Percentiles rank a stretch among this genome's conserved stretches.
Conservation (phyloP, 1,140 invertebrate species). For the Acyrthosiphon pisum region DNA sequence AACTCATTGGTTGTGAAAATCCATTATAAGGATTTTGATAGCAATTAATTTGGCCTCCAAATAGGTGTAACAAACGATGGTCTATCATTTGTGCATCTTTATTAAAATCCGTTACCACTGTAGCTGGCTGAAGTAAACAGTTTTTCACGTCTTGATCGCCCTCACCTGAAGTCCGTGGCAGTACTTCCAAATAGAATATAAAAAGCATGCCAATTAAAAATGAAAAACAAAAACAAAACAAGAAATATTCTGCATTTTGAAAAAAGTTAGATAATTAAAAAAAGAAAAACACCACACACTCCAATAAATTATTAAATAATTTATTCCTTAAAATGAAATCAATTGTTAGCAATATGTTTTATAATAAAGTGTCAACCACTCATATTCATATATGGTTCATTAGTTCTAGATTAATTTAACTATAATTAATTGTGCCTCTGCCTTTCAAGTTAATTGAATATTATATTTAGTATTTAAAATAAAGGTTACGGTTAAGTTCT, state of each 20-base stretch:
- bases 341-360: constrained; percentile 36
- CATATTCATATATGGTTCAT: neutral
- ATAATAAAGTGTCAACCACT: neutral
- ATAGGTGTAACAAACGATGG: constrained; percentile 50
- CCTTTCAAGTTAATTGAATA: neutral
- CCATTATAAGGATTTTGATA: constrained; percentile 56
- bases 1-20: constrained; percentile 50
- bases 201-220: constrained; percentile 57
- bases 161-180: constrained; percentile 57
- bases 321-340: neutral
- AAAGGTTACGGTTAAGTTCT: neutral
- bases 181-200: constrained; percentile 57
- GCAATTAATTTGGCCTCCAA: constrained; percentile 48
- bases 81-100: constrained; percentile 52
- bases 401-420: constrained; percentile 22
- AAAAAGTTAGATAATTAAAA: constrained; percentile 46
- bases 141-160: constrained; percentile 53
- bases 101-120: constrained; percentile 49
- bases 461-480: neutral
- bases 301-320: constrained; percentile 32
- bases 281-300: constrained; percentile 51
- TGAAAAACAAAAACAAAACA: constrained; percentile 55
- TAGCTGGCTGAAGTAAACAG: constrained; percentile 50
- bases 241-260: constrained; percentile 50
- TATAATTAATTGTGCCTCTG: constrained; percentile 55